Base-by-base conservation (phyloP, 1,140 invertebrate species). In the Physella acuta region DNA sequence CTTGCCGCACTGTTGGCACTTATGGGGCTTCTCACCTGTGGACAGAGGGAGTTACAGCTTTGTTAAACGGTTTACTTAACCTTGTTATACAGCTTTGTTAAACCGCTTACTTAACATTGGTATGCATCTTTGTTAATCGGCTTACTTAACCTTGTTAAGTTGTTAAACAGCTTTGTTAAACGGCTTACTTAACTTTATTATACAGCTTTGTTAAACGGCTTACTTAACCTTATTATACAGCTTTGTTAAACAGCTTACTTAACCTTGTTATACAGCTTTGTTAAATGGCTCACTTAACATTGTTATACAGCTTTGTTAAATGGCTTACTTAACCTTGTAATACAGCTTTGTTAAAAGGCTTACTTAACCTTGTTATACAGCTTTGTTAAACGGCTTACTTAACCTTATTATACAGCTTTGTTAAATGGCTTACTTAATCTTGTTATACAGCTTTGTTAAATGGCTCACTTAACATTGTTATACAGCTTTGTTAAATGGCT, bases 21-120 rank as follows among this genome's bases (percentile, higher is more conserved):
- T 97, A 88, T 99, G 96, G 0, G 97, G 97, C 82, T 99, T 99
- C 85, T 99, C 97, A 72, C 97, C 97, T 98, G 90, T 26, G 90
- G 90, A 81, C 44, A 51, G 37, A 51, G 68, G 68, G 34, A 68
- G 2, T n/a, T n/a, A 65, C 17, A 55, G 31, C 37, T 28, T 17
- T 1, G 4, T 30, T 0, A 3, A 36, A 53, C 17, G 16, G 31
- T 20, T 31, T 30, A 31, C 49, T 55, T n/a, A 4, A 33, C 24
- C 37, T 55, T 51, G 3, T 24, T n/a, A n/a, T n/a, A n/a, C n/a
- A n/a, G 8, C 39, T 44, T 8, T 44, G 20, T 44, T 44, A 11
- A 44, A 20, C 39, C 20, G 20, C 39, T 11, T 44, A 20, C 20
- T 44, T 44, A 44, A 20, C 8, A 11, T 44, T 11, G 8, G 8